Evolutionary conservation across 2,797 vertebrate species (phyloP).

Genomic region (Holocentrus rufus): DNA sequence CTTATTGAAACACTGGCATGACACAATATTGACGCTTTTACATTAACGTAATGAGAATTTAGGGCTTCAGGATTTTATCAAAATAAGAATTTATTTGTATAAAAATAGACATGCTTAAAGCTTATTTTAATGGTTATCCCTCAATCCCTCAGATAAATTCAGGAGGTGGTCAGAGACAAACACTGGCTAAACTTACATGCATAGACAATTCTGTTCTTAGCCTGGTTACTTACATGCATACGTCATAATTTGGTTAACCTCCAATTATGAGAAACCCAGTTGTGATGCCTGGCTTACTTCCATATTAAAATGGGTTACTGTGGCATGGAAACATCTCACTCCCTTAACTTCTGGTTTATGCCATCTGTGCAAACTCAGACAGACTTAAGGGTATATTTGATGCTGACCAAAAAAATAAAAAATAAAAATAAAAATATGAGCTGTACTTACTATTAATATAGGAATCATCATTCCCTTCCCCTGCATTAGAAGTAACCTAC

Average conservation of each 20-base stretch:
- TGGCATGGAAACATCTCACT: conserved; percentile 13
- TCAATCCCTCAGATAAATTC: background rate
- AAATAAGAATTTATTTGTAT: background rate
- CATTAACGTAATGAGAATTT: background rate
- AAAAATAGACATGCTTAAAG: background rate
- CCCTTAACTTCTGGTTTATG: too few relatives aligned
- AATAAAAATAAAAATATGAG: too few relatives aligned
- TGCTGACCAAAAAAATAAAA: too few relatives aligned
- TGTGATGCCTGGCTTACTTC: conserved; percentile 9
- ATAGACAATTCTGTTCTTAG: background rate
- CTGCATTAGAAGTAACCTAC: background rate
- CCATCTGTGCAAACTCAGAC: too few relatives aligned
- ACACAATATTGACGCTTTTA: background rate
- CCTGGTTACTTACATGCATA: background rate
- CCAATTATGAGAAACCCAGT: conserved; percentile 12
- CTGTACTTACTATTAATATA: too few relatives aligned
- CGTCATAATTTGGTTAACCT: conserved; percentile 12
- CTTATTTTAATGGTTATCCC: background rate
- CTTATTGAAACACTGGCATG: background rate
- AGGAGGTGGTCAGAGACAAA: background rate
- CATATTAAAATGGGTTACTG: conserved; percentile 37
- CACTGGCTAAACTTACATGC: background rate
- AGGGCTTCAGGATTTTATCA: background rate
- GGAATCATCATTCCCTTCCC: background rate
- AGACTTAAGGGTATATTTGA: too few relatives aligned